These are phyloP conservation scores for Plumapathes pennacea DNA, from an alignment of 92 coral and sea anemone species.

Conservation along the genomic window DNA sequence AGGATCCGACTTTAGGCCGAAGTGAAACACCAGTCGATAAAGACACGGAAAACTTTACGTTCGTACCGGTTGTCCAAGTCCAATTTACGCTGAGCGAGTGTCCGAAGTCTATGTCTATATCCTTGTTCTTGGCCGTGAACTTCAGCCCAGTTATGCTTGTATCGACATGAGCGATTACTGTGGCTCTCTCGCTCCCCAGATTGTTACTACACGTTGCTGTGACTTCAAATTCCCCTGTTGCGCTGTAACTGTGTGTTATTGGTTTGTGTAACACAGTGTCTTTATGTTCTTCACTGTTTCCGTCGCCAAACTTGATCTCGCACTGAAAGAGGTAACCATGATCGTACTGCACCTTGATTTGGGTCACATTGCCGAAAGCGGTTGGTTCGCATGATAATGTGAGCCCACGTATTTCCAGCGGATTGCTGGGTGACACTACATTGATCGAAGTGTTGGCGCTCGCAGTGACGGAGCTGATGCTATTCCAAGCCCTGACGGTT, in stretches of 20 bases:
- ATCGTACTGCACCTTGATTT: conserved; percentile 42
- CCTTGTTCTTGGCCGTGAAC: conserved; percentile 12
- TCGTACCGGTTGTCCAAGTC: conserved; percentile 69
- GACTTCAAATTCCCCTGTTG: conserved; percentile 36
- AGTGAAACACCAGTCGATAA: conserved; percentile 2
- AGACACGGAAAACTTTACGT: conserved; percentile 29
- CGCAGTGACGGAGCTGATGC: conserved; percentile 4
- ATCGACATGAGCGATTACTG: conserved; percentile 48
- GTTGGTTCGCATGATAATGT: conserved; percentile 51
- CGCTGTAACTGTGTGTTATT: conserved; percentile 31
- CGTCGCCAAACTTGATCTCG: conserved; percentile 55
- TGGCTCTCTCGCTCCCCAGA: conserved; percentile 13
- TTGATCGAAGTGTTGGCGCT: conserved; percentile 1
- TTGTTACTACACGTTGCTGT: conserved; percentile 34
- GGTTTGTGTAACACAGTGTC: conserved; percentile 52
- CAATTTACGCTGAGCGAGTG: conserved; percentile 29
- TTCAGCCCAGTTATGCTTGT: conserved; percentile 47
- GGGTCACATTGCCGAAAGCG: conserved; percentile 36
- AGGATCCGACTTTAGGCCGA: conserved; percentile 1
- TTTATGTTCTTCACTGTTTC: background rate
- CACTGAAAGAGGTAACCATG: conserved; percentile 63
- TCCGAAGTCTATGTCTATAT: conserved; percentile 28
- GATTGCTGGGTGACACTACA: conserved; percentile 22
- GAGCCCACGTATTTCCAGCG: conserved; percentile 56
- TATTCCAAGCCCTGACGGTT: conserved; percentile 57